Evolutionary conservation across 92 coral and sea anemone genomes (phyloP).

Genomic region (Porites cylindrica): DNA sequence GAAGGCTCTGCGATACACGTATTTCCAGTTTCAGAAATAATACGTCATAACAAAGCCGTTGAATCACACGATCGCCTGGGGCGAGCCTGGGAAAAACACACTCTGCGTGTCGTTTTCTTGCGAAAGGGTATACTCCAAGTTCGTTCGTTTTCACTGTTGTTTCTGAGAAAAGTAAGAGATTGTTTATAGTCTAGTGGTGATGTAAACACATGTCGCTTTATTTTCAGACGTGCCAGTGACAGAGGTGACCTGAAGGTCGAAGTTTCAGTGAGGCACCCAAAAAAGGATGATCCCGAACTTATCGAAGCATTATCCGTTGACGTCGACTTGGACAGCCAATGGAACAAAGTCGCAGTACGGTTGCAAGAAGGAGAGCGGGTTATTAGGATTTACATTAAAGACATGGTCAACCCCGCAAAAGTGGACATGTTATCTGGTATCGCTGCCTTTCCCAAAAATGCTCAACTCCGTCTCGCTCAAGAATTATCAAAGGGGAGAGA

Average conservation of each 20-base stretch:
- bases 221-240: neutral
- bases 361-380: slow-evolving; percentile 65
- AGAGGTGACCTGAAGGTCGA: neutral
- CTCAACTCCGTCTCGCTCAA: slow-evolving; percentile 83
- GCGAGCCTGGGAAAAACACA: too few relatives aligned
- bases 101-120: too few relatives aligned
- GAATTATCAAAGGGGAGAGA: slow-evolving; percentile 51
- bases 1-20: too few relatives aligned
- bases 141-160: neutral
- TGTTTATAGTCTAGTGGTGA: too few relatives aligned
- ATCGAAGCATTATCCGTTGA: slow-evolving; percentile 7
- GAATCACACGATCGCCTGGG: too few relatives aligned
- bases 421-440: slow-evolving; percentile 53
- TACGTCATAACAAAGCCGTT: too few relatives aligned
- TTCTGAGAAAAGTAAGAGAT: neutral
- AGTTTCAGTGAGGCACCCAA: neutral
- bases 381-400: slow-evolving; percentile 65
- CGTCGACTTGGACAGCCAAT: slow-evolving; percentile 32
- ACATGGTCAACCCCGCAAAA: slow-evolving; percentile 24
- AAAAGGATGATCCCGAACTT: too few relatives aligned
- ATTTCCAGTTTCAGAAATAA: too few relatives aligned
- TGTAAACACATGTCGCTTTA: neutral
- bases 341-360: slow-evolving; percentile 77
- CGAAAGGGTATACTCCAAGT: too few relatives aligned
- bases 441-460: slow-evolving; percentile 33